phyloP scores from a whole-genome alignment of 2,113 vertebrate genomes.

The Triplophysa rosa region DNA sequence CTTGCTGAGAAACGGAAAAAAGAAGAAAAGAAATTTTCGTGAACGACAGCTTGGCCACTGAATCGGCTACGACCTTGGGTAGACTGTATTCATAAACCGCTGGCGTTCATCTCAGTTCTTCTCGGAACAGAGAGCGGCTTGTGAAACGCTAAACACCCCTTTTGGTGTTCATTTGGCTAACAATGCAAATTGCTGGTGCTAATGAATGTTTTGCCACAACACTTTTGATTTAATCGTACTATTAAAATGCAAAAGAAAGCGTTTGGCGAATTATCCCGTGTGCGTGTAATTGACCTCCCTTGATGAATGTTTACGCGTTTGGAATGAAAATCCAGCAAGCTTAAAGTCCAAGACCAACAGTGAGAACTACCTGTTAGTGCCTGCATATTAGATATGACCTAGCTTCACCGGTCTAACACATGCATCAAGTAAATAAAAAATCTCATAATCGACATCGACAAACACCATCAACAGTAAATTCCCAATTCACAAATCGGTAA shows the following conservation, averaged over 20 bases:
- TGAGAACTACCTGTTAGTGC: neutral
- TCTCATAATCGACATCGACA: neutral
- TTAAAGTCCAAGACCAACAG: neutral
- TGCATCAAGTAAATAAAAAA: neutral
- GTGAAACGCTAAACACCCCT: conserved; percentile 7
- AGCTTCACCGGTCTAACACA: no score
- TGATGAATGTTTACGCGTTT: neutral
- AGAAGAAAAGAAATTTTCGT: neutral
- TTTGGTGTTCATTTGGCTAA: conserved; percentile 5
- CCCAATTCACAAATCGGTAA: neutral
- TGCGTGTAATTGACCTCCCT: neutral
- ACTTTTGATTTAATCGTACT: neutral
- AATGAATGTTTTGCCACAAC: conserved; percentile 25
- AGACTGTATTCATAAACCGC: conserved; percentile 10
- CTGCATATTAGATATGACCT: neutral
- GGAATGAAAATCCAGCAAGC: neutral
- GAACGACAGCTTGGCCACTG: conserved; percentile 7
- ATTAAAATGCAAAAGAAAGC: neutral
- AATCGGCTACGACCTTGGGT: neutral
- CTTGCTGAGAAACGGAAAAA: conserved; percentile 6
- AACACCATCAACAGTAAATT: neutral
- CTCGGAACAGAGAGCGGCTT: conserved; percentile 9
- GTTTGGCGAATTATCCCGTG: neutral
- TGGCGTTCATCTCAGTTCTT: neutral
- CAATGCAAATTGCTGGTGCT: neutral